phyloP scores from a whole-genome alignment of 1,140 invertebrate species.

The Meloidogyne exigua region DNA sequence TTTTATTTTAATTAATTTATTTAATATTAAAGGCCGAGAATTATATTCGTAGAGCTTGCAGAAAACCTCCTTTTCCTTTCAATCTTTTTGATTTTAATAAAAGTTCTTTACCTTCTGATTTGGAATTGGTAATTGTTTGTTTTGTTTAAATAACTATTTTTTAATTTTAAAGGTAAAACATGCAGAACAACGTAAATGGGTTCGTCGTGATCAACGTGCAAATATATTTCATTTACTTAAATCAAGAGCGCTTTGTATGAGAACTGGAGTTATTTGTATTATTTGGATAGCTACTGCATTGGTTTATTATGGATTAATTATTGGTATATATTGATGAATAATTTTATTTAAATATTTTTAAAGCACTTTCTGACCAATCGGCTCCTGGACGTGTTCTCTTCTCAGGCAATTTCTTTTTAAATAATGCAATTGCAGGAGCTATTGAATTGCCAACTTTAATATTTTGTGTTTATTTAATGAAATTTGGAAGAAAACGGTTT shows the following conservation, averaged over 20 bases:
- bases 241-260: conserved; percentile 43
- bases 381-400: conserved; percentile 59
- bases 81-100: conserved; percentile 59
- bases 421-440: conserved; percentile 60
- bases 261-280: conserved; percentile 56
- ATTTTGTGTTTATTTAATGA: conserved; percentile 56
- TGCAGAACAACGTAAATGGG: conserved; percentile 59
- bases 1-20: background rate
- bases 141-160: background rate
- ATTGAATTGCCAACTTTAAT: conserved; percentile 59
- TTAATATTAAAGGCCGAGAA: conserved; percentile 46
- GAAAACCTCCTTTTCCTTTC: conserved; percentile 61
- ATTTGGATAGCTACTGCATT: conserved; percentile 62
- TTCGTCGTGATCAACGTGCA: conserved; percentile 54
- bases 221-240: conserved; percentile 57
- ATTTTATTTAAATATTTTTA: conserved; percentile 17
- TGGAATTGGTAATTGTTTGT: conserved; percentile 48
- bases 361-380: conserved; percentile 62
- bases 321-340: conserved; percentile 34
- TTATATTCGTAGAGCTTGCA: conserved; percentile 60
- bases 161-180: conserved; percentile 41
- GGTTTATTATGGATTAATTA: conserved; percentile 62
- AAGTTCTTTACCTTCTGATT: conserved; percentile 58
- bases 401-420: conserved; percentile 61
- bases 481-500: conserved; percentile 58